These are phyloP conservation scores for Avahi laniger DNA, from an alignment of 2,797 vertebrate species.

Conservation along the genomic window DNA sequence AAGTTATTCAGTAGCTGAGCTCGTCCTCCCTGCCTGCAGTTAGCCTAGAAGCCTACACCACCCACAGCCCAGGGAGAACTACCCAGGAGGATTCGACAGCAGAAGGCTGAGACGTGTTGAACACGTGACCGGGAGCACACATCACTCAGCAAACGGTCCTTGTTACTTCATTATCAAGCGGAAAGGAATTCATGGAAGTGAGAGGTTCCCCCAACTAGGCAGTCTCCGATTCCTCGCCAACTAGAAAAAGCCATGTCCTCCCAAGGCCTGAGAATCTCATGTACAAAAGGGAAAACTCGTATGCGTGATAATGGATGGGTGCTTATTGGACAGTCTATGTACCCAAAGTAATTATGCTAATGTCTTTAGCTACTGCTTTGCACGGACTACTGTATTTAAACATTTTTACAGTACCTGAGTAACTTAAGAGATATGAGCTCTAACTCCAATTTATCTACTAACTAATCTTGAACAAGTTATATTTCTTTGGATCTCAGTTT, in stretches of 20 bases:
- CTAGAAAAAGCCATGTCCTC: rapidly evolving
- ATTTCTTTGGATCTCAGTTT: background rate
- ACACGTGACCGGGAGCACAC: rapidly evolving
- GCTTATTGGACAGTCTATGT: background rate
- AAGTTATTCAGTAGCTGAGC: background rate
- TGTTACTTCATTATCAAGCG: background rate
- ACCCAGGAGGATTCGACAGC: too few species aligned
- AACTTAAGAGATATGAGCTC: background rate
- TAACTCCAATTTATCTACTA: background rate
- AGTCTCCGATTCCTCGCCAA: background rate
- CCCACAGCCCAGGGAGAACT: background rate
- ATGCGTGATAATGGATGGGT: rapidly evolving
- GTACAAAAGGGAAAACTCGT: background rate
- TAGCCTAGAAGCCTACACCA: background rate
- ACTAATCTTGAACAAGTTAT: background rate
- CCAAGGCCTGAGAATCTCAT: background rate
- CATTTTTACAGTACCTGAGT: background rate
- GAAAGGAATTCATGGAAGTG: background rate
- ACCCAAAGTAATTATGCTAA: background rate
- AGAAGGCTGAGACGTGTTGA: background rate
- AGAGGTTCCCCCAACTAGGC: too few species aligned
- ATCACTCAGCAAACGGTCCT: background rate
- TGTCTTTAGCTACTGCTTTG: background rate
- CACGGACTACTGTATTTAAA: background rate
- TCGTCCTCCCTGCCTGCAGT: rapidly evolving